Evolutionary conservation across 2,888 invertebrate species (phyloP).

Genomic region (Drosophila nr. perissopoda): DNA sequence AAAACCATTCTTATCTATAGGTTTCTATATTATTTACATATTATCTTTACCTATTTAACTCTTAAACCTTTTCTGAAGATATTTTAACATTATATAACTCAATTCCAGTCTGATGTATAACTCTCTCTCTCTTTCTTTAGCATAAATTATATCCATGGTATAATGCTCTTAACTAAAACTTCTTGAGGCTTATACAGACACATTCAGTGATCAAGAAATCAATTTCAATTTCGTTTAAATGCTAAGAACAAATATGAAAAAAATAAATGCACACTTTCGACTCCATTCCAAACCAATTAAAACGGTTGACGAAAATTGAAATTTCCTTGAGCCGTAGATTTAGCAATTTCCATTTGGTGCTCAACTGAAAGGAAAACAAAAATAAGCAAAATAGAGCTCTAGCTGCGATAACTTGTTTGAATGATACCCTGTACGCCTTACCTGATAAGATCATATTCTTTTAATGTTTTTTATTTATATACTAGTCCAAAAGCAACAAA

Average conservation of each 20-base stretch:
- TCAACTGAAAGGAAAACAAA: background rate
- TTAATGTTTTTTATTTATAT: background rate
- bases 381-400: background rate
- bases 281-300: constrained; percentile 27
- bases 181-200: background rate
- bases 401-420: background rate
- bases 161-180: background rate
- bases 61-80: background rate
- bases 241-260: background rate
- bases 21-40: background rate
- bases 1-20: background rate
- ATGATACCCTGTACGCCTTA: background rate
- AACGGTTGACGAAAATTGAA: background rate
- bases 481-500: background rate
- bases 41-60: background rate
- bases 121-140: background rate
- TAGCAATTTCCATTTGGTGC: constrained; percentile 17
- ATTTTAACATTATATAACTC: background rate
- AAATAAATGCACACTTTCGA: background rate
- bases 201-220: background rate
- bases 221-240: background rate
- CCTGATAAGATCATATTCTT: background rate
- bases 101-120: background rate
- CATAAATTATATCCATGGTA: background rate
- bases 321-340: constrained; percentile 14